Evolutionary conservation across 2,797 vertebrate species (phyloP).

Genomic region (Morus bassanus): DNA sequence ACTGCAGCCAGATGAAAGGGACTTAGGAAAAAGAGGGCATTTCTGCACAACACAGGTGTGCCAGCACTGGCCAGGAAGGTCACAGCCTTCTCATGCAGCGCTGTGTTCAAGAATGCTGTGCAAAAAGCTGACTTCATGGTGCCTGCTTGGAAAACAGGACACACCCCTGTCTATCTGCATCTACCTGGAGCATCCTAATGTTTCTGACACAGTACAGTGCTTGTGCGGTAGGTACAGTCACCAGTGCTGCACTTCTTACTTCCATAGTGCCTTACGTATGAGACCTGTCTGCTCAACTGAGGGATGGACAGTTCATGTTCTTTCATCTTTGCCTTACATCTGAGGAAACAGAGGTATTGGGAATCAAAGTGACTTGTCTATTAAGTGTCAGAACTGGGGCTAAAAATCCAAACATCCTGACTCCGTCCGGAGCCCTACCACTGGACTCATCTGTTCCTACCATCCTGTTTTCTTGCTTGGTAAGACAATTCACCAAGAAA

Average conservation of each 20-base stretch:
- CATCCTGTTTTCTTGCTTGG: background rate
- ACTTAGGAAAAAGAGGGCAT: background rate
- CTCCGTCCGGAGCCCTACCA: background rate
- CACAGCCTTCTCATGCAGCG: fast-evolving
- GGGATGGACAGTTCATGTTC: background rate
- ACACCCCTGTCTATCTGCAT: background rate
- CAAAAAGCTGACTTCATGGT: background rate
- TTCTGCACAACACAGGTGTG: background rate
- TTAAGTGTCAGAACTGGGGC: background rate
- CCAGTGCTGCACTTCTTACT: background rate
- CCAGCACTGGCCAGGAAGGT: background rate
- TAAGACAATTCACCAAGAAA: background rate
- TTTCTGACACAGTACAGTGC: background rate
- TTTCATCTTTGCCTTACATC: background rate
- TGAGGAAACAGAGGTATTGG: background rate
- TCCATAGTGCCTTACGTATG: background rate
- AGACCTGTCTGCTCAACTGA: background rate
- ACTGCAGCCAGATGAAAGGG: background rate
- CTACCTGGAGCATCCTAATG: background rate
- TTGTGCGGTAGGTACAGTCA: background rate
- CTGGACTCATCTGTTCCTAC: background rate
- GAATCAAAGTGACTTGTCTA: background rate
- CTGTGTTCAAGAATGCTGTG: background rate
- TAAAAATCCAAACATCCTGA: background rate
- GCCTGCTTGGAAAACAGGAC: background rate